Evolutionary conservation across 2,113 vertebrate species (phyloP), one percentile per base, ranked within the genome.

Genomic region (Cynocephalus volans): DNA sequence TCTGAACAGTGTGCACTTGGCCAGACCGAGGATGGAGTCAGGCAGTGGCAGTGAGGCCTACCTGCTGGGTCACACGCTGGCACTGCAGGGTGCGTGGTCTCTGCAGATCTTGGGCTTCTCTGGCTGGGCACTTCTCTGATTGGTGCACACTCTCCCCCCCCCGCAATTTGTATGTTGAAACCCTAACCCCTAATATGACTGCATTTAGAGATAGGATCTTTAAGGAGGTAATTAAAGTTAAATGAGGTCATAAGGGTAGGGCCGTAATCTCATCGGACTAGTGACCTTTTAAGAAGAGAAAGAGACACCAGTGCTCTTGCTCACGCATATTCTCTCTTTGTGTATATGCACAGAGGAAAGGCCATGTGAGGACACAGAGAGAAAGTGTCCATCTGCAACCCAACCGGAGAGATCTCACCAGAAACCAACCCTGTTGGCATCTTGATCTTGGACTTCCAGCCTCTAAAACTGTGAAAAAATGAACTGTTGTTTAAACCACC

Each of bases 371-470:
- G 82, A 48, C 8, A 50, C 23, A 17, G 21, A 26, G 3, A 28
- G 28, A 65, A 56, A 15, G 17, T 0, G 0, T 0, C n/a, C 8
- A 5, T 31, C 60, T n/a, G 4, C 17, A 58, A 9, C 8, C 19
- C 31, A 24, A 52, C 33, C 54, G 86, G 52, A 14, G 24, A 82
- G 8, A 5, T 23, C 64, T 72, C 56, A 45, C 54, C 41, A 64
- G 52, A 64, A 72, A 31, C 33, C 18, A 83, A 8, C 19, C 52
- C 54, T 62, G 7, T 4, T 86, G 58, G 18, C 33, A 73, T 56
- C 28, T 11, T 92, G 28, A 24, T 33, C 56, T 41, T 64, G 45
- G n/a, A 21, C 3, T 73, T 62, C 9, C 13, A n/a, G 64, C n/a
- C 24, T 73, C 33, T 8, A 28, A 19, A 21, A 28, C 72, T 69